Evolutionary conservation across 2,888 invertebrate genomes (phyloP).

Genomic region (Mayetiola destructor): DNA sequence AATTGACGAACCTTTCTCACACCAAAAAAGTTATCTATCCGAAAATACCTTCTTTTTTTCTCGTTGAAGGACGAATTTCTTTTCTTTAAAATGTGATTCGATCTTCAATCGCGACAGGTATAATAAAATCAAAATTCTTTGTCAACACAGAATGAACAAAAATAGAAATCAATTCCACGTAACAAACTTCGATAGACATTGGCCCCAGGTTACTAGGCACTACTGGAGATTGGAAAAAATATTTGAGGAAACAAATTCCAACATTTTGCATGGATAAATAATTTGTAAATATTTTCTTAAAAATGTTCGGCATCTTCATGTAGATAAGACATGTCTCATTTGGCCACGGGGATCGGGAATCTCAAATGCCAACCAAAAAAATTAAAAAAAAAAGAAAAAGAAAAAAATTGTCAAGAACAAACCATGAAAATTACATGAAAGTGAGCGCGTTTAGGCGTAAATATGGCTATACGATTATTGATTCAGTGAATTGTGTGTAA

Average conservation of each 20-base stretch:
- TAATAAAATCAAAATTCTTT: not conserved
- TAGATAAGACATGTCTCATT: not conserved
- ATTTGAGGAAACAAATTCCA: not conserved
- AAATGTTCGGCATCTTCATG: not conserved
- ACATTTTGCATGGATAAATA: slow-evolving; percentile 1
- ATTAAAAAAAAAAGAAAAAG: too few relatives aligned
- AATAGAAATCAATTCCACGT: too few relatives aligned
- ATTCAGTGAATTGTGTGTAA: not conserved
- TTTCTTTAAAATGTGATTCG: not conserved
- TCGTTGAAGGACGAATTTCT: too few relatives aligned
- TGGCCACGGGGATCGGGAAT: not conserved
- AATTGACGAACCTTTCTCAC: too few relatives aligned
- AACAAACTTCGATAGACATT: too few relatives aligned
- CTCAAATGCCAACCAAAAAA: too few relatives aligned
- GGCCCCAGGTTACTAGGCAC: too few relatives aligned
- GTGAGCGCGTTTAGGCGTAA: not conserved
- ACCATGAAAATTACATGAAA: slow-evolving; percentile 6
- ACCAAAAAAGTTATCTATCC: too few relatives aligned
- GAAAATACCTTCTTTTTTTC: too few relatives aligned
- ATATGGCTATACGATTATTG: not conserved
- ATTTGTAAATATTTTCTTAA: not conserved
- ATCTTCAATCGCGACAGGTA: not conserved
- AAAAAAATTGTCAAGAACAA: not conserved
- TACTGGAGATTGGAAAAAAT: too few relatives aligned
- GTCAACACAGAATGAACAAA: not conserved